A percentile compares a stretch with the other conserved stretches of the same genome.
Conservation (phyloP, 2,113 vertebrate genomes). For the Pterocles gutturalis region DNA sequence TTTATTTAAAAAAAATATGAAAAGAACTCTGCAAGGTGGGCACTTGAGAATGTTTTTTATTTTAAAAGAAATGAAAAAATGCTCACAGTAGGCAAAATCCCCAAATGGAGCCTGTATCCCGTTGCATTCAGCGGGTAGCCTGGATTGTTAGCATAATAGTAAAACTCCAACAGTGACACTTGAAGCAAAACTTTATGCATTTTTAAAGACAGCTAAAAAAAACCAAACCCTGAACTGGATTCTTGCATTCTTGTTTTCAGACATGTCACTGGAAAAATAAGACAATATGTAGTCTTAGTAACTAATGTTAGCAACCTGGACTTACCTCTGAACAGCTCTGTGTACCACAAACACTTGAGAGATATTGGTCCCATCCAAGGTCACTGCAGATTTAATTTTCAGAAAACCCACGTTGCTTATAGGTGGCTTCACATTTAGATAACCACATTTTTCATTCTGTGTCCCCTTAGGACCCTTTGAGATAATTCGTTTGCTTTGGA, state of each 20-base stretch:
- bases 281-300: neutral
- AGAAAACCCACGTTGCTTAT: neutral
- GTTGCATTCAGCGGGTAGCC: conserved; percentile 42
- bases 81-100: conserved; percentile 67
- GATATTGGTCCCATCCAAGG: neutral
- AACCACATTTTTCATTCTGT: neutral
- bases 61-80: conserved; percentile 52
- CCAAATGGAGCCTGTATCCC: conserved; percentile 39
- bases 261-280: conserved; percentile 6
- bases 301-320: neutral
- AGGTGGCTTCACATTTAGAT: neutral
- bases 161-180: conserved; percentile 63
- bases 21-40: conserved; percentile 1
- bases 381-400: neutral
- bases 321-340: neutral
- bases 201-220: conserved; percentile 63
- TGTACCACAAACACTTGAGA: neutral
- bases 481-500: neutral
- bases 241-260: conserved; percentile 2
- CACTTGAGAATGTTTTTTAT: conserved; percentile 21
- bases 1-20: conserved; percentile 20
- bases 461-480: neutral
- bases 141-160: conserved; percentile 63
- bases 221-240: neutral
- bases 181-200: conserved; percentile 69